A percentile compares a stretch with the other conserved stretches of the same genome.
These are phyloP conservation scores for Catostomus latipinnis DNA, from an alignment of 2,797 vertebrate species.

Conservation along the genomic window DNA sequence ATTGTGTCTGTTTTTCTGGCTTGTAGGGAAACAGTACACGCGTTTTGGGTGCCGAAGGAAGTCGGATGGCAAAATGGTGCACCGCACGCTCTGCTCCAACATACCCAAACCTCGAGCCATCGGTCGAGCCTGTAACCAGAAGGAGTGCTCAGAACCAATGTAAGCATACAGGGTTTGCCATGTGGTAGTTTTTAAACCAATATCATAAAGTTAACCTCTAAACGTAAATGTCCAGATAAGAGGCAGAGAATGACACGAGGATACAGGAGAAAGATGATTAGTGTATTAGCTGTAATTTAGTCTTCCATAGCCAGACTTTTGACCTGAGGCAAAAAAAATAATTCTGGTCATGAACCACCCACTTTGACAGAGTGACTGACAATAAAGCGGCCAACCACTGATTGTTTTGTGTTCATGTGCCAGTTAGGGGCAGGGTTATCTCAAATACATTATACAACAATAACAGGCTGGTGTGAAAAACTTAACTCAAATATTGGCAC, in stretches of 20 bases:
- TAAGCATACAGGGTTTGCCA: slow-evolving; percentile 57
- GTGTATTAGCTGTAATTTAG: not conserved
- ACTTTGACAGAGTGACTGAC: too few relatives aligned
- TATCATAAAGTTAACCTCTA: not conserved
- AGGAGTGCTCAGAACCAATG: slow-evolving; percentile 89
- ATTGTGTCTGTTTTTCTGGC: slow-evolving; percentile 30
- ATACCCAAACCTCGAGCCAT: slow-evolving; percentile 91
- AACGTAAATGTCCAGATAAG: not conserved
- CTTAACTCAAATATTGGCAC: too few relatives aligned
- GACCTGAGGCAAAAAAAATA: too few relatives aligned
- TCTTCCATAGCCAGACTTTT: too few relatives aligned
- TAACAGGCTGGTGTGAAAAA: too few relatives aligned
- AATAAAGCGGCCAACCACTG: too few relatives aligned
- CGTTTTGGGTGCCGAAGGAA: slow-evolving; percentile 95
- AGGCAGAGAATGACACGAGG: not conserved
- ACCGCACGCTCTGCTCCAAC: slow-evolving; percentile 85
- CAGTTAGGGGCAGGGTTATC: too few relatives aligned
- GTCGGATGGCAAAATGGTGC: slow-evolving; percentile 92
- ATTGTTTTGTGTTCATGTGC: too few relatives aligned
- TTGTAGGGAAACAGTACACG: slow-evolving; percentile 91
- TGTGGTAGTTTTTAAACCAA: slow-evolving; percentile 1
- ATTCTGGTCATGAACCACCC: too few relatives aligned
- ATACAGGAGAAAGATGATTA: not conserved
- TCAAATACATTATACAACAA: too few relatives aligned
- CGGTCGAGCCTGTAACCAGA: slow-evolving; percentile 87